Base-by-base conservation (phyloP, 1,140 invertebrate species). In the Bombus polaris region DNA sequence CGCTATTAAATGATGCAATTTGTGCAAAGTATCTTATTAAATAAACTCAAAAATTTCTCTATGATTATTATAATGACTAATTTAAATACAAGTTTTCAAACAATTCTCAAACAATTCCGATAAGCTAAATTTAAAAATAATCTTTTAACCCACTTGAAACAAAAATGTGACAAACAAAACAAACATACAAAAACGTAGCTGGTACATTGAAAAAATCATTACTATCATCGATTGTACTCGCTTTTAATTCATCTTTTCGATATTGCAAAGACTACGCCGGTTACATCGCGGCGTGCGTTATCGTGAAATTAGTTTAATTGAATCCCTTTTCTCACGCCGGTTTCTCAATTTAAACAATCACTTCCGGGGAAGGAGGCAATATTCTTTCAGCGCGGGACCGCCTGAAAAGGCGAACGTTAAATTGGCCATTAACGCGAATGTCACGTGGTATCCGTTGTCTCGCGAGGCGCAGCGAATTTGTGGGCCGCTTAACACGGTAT, bases 401-500 rank as follows among this genome's bases (percentile, higher is more conserved):
- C n/a, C 25, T 10, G 2, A 35, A 37, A 82, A 47, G 71, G 25
- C 57, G 13, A 3, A 62, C 81, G 42, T 75, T 75, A 37, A 65
- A 75, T 65, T 39, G 59, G 81, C 59, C 39, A 83, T 83, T 76
- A 83, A 66, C 59, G 35, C 2, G 47, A 28, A 25, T 22, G 44
- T 71, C 65, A 59, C 74, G 74, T 59, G 81, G 44, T 53, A 10
- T 70, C 65, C 62, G 80, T 22, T 65, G 53, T 35, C n/a, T 6
- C 13, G 35, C 5, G 8, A 5, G n/a, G 1, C 25, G n/a, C 25
- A 22, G 15, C 65, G 15, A 83, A 83, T 78, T 78, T 71, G 82
- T 28, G n/a, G n/a, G 37, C 28, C 82, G 44, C 12, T 71, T 78
- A 79, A 84, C 47, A 70, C 66, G 75, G 25, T 71, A 71, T 84